Percentiles rank a stretch among this genome's conserved stretches.
phyloP scores from a whole-genome alignment of 2,113 vertebrate species.

The Phaethornis superciliosus region DNA sequence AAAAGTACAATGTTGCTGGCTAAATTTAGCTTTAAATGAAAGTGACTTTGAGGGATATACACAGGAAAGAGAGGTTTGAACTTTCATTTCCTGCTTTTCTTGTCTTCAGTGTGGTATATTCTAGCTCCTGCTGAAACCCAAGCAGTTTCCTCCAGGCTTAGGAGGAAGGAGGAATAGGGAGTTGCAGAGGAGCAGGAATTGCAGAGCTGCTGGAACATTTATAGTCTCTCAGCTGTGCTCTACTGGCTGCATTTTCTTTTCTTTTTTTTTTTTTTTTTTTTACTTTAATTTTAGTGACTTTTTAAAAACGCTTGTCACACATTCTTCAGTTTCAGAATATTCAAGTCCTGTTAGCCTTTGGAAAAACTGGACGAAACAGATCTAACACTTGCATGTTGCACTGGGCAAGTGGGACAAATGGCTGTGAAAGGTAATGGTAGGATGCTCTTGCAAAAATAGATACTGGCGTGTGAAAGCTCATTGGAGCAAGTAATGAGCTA shows the following conservation, averaged over 20 bases:
- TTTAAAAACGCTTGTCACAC: neutral
- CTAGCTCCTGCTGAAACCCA: neutral
- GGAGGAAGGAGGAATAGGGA: too few species aligned
- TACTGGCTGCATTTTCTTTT: too few species aligned
- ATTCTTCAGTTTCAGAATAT: neutral
- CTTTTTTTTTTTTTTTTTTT: too few species aligned
- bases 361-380: neutral
- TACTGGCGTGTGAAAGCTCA: neutral
- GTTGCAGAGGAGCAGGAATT: neutral
- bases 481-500: neutral
- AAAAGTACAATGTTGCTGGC: fast-evolving
- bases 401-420: fast-evolving
- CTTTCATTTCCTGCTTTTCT: neutral
- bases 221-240: neutral
- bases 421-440: neutral
- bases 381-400: neutral
- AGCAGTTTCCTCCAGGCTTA: neutral
- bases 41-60: fast-evolving
- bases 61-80: neutral
- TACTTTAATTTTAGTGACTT: too few species aligned
- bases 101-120: neutral
- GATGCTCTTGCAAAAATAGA: too few species aligned
- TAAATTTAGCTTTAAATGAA: neutral
- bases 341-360: neutral
- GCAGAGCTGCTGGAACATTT: fast-evolving